phyloP scores from a whole-genome alignment of 2,797 vertebrate genomes.

The Hypotaenidia philippensis region DNA sequence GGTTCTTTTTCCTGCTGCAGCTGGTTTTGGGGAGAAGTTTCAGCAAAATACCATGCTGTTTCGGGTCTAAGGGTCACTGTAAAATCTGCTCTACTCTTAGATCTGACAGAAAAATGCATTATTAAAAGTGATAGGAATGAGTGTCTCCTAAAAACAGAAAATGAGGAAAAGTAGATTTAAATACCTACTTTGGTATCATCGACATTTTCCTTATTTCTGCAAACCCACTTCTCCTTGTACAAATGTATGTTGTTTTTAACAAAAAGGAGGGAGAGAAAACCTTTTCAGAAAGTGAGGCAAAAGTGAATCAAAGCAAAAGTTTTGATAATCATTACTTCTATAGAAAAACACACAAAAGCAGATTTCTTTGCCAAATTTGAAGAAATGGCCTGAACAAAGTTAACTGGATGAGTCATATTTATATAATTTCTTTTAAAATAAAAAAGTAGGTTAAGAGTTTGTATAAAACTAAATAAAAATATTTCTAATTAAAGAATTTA shows the following conservation, averaged over 20 bases:
- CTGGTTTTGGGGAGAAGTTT: neutral
- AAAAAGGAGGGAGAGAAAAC: neutral
- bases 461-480: neutral
- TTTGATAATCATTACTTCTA: neutral
- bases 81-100: neutral
- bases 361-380: neutral
- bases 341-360: neutral
- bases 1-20: neutral
- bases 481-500: neutral
- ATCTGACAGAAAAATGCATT: neutral
- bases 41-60: neutral
- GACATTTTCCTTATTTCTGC: neutral
- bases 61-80: neutral
- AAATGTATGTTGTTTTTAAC: neutral
- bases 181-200: neutral
- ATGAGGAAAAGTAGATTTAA: neutral
- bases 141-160: neutral
- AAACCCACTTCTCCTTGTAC: neutral
- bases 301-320: neutral
- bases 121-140: neutral
- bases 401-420: neutral
- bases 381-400: neutral
- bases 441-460: neutral
- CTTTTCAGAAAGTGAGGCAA: neutral
- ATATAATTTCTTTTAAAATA: neutral